Percentiles rank a stretch among this genome's conserved stretches.
Evolutionary conservation across 2,113 vertebrate genomes (phyloP).

Genomic region (Psittacula cyanocephala): DNA sequence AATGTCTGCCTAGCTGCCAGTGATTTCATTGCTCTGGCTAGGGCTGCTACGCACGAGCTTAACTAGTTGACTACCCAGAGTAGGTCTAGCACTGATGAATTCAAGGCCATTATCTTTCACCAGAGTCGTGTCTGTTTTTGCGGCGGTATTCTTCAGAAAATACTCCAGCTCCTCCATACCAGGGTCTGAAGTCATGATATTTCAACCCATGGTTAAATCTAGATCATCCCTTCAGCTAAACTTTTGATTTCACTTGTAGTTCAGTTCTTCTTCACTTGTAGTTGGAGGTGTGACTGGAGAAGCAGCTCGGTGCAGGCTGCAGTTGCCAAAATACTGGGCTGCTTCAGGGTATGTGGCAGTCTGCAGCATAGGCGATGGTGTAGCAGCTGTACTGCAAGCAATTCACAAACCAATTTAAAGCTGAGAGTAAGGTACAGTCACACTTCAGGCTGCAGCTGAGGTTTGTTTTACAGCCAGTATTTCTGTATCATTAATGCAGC

Average conservation of each 20-base stretch:
- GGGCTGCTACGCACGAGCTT: background rate
- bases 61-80: background rate
- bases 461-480: background rate
- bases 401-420: background rate
- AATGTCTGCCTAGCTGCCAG: background rate
- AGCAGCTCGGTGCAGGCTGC: background rate
- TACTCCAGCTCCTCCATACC: background rate
- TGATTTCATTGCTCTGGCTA: background rate
- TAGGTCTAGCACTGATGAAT: background rate
- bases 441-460: background rate
- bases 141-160: background rate
- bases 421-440: background rate
- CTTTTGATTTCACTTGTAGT: background rate
- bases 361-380: accelerated
- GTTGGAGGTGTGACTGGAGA: background rate
- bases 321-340: background rate
- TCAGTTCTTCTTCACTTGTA: background rate
- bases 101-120: background rate
- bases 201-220: background rate
- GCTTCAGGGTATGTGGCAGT: accelerated
- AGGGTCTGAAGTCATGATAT: background rate
- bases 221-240: background rate
- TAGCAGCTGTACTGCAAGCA: background rate
- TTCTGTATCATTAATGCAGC: background rate
- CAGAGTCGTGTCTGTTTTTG: background rate